Evolutionary conservation across 2,888 invertebrate species (phyloP), one percentile per base, ranked within the genome.

Genomic region (Cephus nigrinus): DNA sequence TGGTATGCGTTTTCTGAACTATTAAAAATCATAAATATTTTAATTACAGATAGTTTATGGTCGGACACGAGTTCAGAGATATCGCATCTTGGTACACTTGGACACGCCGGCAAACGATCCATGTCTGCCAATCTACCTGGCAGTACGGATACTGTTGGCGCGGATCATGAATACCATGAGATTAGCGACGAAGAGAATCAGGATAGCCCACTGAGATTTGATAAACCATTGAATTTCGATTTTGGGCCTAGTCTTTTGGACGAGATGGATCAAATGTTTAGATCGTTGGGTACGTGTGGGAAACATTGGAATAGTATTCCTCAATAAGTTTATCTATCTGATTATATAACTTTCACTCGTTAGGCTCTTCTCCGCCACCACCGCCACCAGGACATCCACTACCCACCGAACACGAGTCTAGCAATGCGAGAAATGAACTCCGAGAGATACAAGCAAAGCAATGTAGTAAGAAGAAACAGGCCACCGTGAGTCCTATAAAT

Each of bases 181-280:
- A 96, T 96, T 82, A 96, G 96, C 78, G 96, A 96, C 89, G 96
- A 96, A 86, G 96, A 96, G 85, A 93, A 93, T 85, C 87, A 93
- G 89, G 88, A 93, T 85, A 91, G 93, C 91, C 92, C 82, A 82
- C 89, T 90, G 88, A 92, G 90, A 86, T 92, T 88, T 87, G 92
- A 92, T 23, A 92, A 93, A 82, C 92, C 93, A 68, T 91, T 93
- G 15, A 92, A 92, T 83, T 93, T 96, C 82, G 97, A 97, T 88
- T 95, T 97, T 88, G 97, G 98, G 9, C 97, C 97, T 23, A 98
- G 98, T 81, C 92, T 99, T 76, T 93, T 98, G 89, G 98, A 98
- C 87, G 97, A 97, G 91, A 96, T 97, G 94, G 96, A 96, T 87
- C 96, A 97, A 77, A 97, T 98, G 93, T 96, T 98, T 88, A 93